Conservation (phyloP, 2,888 invertebrate genomes). For the Ischnura elegans region DNA sequence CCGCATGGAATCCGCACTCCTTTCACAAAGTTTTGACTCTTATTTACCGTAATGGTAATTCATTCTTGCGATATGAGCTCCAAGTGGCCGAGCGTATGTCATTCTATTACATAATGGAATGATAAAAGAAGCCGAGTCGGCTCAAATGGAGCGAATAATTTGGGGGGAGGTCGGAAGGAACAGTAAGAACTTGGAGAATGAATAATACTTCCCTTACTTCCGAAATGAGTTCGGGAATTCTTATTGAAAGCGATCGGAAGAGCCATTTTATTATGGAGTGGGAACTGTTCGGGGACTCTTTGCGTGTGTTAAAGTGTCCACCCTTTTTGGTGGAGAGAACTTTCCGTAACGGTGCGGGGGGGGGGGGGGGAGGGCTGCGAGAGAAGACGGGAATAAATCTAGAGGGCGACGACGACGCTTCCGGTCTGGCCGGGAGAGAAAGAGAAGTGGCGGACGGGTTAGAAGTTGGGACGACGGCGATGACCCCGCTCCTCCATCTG, state of each 20-base stretch:
- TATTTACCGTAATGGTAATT: no score
- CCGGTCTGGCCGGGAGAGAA: conserved; percentile 15
- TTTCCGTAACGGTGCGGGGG: background rate
- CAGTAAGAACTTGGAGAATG: background rate
- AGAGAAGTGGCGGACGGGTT: background rate
- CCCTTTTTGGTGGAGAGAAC: background rate
- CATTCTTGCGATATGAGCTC: no score
- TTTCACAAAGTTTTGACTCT: no score
- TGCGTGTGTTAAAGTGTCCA: background rate
- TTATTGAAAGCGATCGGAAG: background rate
- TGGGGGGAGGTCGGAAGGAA: no score
- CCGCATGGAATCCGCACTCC: no score
- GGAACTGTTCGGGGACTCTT: background rate
- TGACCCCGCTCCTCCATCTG: background rate
- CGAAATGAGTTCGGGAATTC: background rate
- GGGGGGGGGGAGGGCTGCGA: no score
- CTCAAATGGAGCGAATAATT: no score
- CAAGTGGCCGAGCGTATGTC: no score
- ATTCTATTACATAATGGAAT: no score
- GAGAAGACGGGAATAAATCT: background rate
- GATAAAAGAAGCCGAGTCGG: no score
- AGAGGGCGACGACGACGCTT: background rate
- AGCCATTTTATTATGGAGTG: background rate
- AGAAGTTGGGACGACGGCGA: background rate
- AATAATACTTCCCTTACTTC: background rate